Evolutionary conservation across 2,797 vertebrate genomes (phyloP).

Genomic region (Emys orbicularis): DNA sequence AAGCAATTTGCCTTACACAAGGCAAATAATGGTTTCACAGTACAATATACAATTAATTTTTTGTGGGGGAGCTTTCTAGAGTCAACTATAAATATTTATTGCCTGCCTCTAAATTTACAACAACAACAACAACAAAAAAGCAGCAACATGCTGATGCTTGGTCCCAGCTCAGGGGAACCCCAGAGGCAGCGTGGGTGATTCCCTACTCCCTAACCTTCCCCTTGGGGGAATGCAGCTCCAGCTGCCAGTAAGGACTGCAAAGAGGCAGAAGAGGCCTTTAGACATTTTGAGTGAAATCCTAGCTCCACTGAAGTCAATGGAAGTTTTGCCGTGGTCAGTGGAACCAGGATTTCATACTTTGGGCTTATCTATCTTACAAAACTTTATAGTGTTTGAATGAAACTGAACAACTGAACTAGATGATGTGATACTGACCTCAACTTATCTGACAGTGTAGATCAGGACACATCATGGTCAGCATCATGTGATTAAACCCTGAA

Average conservation of each 20-base stretch:
- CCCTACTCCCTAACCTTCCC: neutral
- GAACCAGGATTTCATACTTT: neutral
- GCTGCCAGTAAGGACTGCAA: neutral
- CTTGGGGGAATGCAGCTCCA: neutral
- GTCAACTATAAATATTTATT: neutral
- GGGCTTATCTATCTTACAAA: neutral
- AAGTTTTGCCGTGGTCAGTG: neutral
- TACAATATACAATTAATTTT: neutral
- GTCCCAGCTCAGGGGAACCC: neutral
- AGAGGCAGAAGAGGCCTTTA: neutral
- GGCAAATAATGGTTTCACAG: no score
- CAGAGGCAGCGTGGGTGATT: neutral
- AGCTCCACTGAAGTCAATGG: neutral
- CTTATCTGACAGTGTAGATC: fast-evolving
- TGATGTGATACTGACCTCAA: neutral
- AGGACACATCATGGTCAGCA: fast-evolving
- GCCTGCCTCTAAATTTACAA: neutral
- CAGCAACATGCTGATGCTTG: neutral
- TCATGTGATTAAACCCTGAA: neutral
- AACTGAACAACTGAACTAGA: neutral
- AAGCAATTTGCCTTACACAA: neutral
- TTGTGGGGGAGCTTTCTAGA: neutral
- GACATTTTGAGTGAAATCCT: fast-evolving
- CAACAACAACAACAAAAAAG: no score
- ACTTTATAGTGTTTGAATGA: neutral